Base-by-base conservation (phyloP, 2,888 invertebrate species). In the Dolichopus griseipennis region DNA sequence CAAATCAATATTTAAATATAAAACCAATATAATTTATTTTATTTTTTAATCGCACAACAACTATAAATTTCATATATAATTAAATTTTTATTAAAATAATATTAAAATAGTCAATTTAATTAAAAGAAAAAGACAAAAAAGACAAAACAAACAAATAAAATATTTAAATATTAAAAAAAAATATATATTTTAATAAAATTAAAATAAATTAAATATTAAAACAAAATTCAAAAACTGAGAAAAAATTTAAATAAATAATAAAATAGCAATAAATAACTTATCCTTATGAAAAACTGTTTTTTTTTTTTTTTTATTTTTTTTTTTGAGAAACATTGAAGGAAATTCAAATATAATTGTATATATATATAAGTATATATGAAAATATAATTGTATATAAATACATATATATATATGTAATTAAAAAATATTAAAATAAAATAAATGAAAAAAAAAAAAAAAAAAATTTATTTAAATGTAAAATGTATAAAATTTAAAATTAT, bases 241-340 rank as follows among this genome's bases (percentile, higher is more conserved):
- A 52, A 43, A 10, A 43, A 43, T 9, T 15, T 43, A 43, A 15
- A 52, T 12, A n/a, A n/a, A 52, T 52, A 18, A 6, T 52, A 52
- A 52, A n/a, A 52, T 15, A n/a, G 52, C 15, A 52, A 15, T 15
- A 52, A 52, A 9, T 12, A 52, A 52, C 8, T 52, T 52, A 52
- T 52, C 52, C 52, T 52, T 52, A 52, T 52, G 52, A 52, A 52
- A 18, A n/a, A n/a, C n/a, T n/a, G n/a, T n/a, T n/a, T n/a, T n/a
- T n/a, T n/a, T n/a, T n/a, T n/a, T n/a, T n/a, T n/a, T n/a, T n/a
- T n/a, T n/a, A n/a, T n/a, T n/a, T n/a, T n/a, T n/a, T n/a, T n/a
- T 52, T 27, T 27, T 52, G 52, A n/a, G n/a, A 52, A 52, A 52
- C 18, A 18, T 18, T 52, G 52, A 52, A 52, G 15, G 15, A 12